Evolutionary conservation across 2,888 invertebrate genomes (phyloP), one percentile per base, ranked within the genome.

Genomic region (Leptodirus hochenwartii): DNA sequence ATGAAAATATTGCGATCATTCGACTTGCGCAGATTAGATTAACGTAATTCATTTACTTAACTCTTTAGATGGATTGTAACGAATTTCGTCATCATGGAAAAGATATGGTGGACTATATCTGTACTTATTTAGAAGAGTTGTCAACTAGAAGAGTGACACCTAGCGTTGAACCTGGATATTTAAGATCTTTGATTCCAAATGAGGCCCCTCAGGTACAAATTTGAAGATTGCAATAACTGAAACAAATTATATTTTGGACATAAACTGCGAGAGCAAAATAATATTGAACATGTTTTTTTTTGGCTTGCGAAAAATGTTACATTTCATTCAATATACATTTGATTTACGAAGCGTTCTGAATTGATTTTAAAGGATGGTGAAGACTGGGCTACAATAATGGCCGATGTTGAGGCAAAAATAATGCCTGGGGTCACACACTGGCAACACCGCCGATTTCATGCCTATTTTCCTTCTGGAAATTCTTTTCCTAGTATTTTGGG

Each of bases 391-490:
- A 61, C 66, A 30, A 87, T 93, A 37, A 87, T 93, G 79, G 61
- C 56, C 8, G 91, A 93, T 47, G 77, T 90, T 20, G 87, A 90
- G 50, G 66, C 67, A 34, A 84, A 84, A 58, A 88, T 88, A 46
- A 85, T 90, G 84, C 84, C 87, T 0, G 88, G 88, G 22, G 81
- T 88, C 28, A 95, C 95, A 2, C 90, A 96, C 55, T 96, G 96
- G 96, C 95, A 95, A 52, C 95, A 96, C 62, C 96, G 95, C 1
- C 65, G 87, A 34, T 98, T 98, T 58, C 95, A 96, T 54, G 98
- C 96, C 0, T 98, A 98, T 54, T 98, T 98, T 53, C 96, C 98
- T 3, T 76, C 95, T 9, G 96, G 95, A n/a, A 95, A 95, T 58
- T 88, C 82, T 1, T 98, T 75, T 54, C 95, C 96, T 1, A 91